Base-by-base conservation (phyloP, 2,888 invertebrate genomes). In the Caenorhabditis sp. region DNA sequence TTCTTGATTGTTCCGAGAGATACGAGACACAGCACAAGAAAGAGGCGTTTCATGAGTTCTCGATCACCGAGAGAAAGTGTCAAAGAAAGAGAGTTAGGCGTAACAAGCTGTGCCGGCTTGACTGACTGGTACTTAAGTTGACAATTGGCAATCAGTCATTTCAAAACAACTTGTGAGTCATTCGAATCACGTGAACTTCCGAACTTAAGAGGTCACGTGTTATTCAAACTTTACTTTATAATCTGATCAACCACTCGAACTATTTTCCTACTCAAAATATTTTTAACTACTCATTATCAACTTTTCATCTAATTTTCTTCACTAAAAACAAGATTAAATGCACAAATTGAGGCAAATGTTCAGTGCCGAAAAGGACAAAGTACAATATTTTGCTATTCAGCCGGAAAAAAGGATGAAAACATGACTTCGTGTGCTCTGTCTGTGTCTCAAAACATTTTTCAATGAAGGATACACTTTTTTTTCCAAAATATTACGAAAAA, bases 41-140 rank as follows among this genome's bases (percentile, higher is more conserved):
- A 56, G 47, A 5, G 26, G 13, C 62, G 62, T 71, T 72, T 64
- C 62, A 47, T 72, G 64, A 72, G 64, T 55, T 62, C 44, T 8
- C 62, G 28, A 47, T 47, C 47, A 47, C 18, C 18, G 47, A 47
- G 47, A 47, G 20, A 18, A 18, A 47, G 18, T 47, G 47, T n/a
- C 11, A 9, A 47, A 47, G 5, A 18, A 9, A 9, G 47, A 47
- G 18, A 47, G 18, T 47, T 47, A 18, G 47, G 2, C 18, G 18
- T 4, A 9, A 18, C 5, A 20, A 47, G 47, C 9, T 32, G 40
- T 40, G 40, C 40, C 40, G 40, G 15, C 9, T 32, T 40, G 2
- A 18, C 5, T 47, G 18, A 1, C 9, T 47, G 47, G 5, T 20
- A 18, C 47, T 47, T 47, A 15, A 40, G 15, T 9, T 18, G 47